Percentiles rank a stretch among this genome's conserved stretches.
These are phyloP conservation scores for Pseudomyrmex sp. DNA, from an alignment of 1,140 invertebrate genomes.

Conservation along the genomic window DNA sequence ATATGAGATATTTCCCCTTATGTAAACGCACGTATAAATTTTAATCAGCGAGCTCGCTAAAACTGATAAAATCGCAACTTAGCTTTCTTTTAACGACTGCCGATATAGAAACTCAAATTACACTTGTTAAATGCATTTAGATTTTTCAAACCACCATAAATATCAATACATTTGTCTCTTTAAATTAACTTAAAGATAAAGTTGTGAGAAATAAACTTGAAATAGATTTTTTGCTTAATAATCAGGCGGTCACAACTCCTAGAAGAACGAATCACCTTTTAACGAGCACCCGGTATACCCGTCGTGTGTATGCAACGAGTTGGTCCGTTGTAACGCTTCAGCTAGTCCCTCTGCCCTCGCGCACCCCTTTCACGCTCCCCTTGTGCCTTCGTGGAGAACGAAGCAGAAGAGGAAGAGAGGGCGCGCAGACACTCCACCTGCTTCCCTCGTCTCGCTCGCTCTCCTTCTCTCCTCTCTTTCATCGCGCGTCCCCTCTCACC, in stretches of 20 bases:
- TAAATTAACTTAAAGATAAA: not conserved
- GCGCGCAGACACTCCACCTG: slow-evolving; percentile 79
- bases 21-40: too few relatives aligned
- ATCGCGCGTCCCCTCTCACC: slow-evolving; percentile 65
- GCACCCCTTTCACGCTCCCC: slow-evolving; percentile 34
- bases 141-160: too few relatives aligned
- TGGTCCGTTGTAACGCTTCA: slow-evolving; percentile 82
- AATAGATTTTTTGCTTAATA: too few relatives aligned
- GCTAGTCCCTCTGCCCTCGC: slow-evolving; percentile 69
- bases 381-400: slow-evolving; percentile 38
- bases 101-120: too few relatives aligned
- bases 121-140: too few relatives aligned
- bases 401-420: slow-evolving; percentile 62
- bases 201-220: not conserved
- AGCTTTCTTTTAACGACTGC: too few relatives aligned
- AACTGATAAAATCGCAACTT: too few relatives aligned
- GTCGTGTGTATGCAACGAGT: slow-evolving; percentile 73
- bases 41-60: too few relatives aligned
- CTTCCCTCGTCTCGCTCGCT: slow-evolving; percentile 55
- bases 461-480: slow-evolving; percentile 44
- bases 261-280: slow-evolving; percentile 27
- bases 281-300: slow-evolving; percentile 74
- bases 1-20: not conserved
- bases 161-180: not conserved
- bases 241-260: not conserved